Evolutionary conservation across 2,113 vertebrate species (phyloP), one percentile per base, ranked within the genome.

Genomic region (Stigmatopora nigra): DNA sequence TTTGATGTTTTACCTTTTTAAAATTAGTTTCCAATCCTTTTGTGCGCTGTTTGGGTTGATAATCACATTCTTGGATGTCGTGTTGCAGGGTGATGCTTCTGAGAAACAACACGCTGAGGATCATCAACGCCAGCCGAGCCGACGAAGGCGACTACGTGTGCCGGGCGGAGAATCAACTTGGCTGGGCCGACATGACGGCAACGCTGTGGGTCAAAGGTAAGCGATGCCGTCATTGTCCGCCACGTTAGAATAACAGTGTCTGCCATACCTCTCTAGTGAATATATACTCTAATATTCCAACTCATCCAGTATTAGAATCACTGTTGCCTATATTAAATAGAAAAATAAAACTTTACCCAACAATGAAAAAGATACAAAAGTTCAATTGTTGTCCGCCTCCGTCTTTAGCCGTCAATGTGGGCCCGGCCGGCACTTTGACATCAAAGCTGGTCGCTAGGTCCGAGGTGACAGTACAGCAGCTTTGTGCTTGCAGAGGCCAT

Each of bases 131-230:
- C 85, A 93, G 94, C 68, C 94, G 93, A 71, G 88, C 91, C 13
- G 96, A 98, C 70, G 94, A 98, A 85, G 96, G 96, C 49, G 90
- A 78, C 61, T 98, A 97, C 19, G 69, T 89, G 70, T 98, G 96
- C 82, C 91, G 81, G 74, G 94, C 93, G 2, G 92, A 94, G 82
- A 98, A 98, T 78, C 75, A 94, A 80, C 93, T 98, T 80, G 96
- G 96, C 72, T 92, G 91, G 10, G 94, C 96, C 44, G 94, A 95
- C 89, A 93, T 96, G 80, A 78, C 88, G 74, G 91, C 93, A 71
- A 88, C 89, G 1, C 69, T 98, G 53, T 94, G 90, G 86, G 92
- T 98, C 72, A 97, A 97, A 96, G 95, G 95, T 98, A 92, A 88
- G 81, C 61, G 74, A 87, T 73, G 82, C 65, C 76, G 81, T 82